Evolutionary conservation across 2,113 vertebrate genomes (phyloP).

Genomic region (Melanostigma gelatinosum): DNA sequence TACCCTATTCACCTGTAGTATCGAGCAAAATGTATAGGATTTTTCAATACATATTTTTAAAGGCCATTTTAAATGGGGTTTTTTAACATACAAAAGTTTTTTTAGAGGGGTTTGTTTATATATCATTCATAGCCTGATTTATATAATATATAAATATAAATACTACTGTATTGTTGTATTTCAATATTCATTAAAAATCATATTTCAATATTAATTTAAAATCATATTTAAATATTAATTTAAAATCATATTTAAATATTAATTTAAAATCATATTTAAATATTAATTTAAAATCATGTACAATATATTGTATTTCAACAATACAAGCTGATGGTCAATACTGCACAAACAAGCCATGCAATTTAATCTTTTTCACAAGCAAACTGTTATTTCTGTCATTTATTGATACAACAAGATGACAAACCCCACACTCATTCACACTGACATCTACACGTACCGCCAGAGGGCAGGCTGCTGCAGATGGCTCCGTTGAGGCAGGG

Average conservation of each 20-base stretch:
- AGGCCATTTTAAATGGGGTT: not conserved
- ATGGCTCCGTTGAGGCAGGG: constrained; percentile 93
- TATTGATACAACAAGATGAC: constrained; percentile 9
- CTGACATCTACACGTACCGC: constrained; percentile 81
- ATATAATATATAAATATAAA: not conserved
- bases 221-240: too few species aligned
- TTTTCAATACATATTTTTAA: not conserved
- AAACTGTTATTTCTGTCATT: not conserved
- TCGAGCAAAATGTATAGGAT: not conserved
- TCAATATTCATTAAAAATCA: too few species aligned
- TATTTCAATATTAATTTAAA: too few species aligned
- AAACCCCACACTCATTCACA: constrained; percentile 1
- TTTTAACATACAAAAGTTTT: not conserved
- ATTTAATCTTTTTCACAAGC: not conserved
- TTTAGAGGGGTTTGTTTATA: not conserved
- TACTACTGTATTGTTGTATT: not conserved
- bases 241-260: too few species aligned
- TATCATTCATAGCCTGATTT: not conserved
- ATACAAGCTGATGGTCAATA: not conserved
- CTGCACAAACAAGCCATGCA: not conserved
- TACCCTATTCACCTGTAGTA: not conserved
- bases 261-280: too few species aligned
- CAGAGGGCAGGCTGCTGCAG: constrained; percentile 90
- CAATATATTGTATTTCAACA: not conserved
- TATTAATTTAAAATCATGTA: too few species aligned